phyloP scores from a whole-genome alignment of 2,888 invertebrate species.

The Anthophora plumipes region DNA sequence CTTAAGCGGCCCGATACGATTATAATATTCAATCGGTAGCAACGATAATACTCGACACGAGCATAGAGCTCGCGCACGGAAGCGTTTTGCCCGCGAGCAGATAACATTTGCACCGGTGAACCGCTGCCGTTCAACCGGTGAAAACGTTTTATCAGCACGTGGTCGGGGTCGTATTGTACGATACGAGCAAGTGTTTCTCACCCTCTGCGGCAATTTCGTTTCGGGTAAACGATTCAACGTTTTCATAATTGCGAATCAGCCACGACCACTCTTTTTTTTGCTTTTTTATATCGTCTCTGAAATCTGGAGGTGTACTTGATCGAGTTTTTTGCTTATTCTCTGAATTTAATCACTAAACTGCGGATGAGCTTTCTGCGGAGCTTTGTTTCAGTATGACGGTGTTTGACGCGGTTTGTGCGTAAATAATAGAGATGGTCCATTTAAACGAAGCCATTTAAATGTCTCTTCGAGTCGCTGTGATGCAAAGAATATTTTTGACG shows the following conservation, averaged over 20 bases:
- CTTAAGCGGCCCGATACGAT: slow-evolving; percentile 43
- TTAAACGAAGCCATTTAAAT: no score
- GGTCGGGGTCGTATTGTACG: slow-evolving; percentile 51
- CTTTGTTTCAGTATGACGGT: no score
- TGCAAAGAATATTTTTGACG: no score
- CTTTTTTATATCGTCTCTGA: not conserved
- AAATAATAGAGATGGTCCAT: no score
- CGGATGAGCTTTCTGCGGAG: no score
- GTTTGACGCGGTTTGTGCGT: no score
- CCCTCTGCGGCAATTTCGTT: slow-evolving; percentile 53
- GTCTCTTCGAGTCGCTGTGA: no score
- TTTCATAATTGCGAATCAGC: slow-evolving; percentile 62
- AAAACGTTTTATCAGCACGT: slow-evolving; percentile 65
- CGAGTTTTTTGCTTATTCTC: no score
- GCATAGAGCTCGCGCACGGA: slow-evolving; percentile 28
- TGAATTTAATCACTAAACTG: no score
- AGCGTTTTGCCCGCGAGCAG: slow-evolving; percentile 43
- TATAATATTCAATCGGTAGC: slow-evolving; percentile 59
- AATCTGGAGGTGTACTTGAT: no score
- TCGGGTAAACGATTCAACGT: slow-evolving; percentile 60
- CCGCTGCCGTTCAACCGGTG: slow-evolving; percentile 11
- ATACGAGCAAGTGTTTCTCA: slow-evolving; percentile 44
- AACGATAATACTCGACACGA: slow-evolving; percentile 33
- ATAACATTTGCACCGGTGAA: slow-evolving; percentile 51
- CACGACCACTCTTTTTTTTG: not conserved